These are phyloP conservation scores for Halisarca cf. caerulea DNA, from an alignment of 37 sponge, comb jelly and placozoan genomes.

Conservation along the genomic window DNA sequence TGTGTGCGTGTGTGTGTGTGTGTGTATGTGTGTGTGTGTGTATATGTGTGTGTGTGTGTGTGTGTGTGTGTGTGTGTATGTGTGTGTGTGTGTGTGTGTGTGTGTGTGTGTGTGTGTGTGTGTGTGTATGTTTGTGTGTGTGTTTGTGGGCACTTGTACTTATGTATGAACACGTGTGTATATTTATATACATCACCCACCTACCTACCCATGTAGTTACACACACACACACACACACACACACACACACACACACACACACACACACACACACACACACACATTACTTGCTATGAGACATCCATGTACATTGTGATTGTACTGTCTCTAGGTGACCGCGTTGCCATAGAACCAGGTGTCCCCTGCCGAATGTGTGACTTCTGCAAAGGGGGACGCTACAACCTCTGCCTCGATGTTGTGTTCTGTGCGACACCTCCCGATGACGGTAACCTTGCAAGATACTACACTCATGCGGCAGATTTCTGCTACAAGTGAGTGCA, in stretches of 20 bases:
- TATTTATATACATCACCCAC: too few relatives aligned
- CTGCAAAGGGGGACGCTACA: slow-evolving; percentile 90
- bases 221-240: not conserved
- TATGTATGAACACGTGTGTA: too few relatives aligned
- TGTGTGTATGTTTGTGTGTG: too few relatives aligned
- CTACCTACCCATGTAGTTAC: not conserved
- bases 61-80: not conserved
- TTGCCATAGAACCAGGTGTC: slow-evolving; percentile 95
- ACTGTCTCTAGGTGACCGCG: slow-evolving; percentile 75
- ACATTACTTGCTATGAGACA: too few relatives aligned
- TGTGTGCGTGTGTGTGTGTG: too few relatives aligned
- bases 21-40: too few relatives aligned
- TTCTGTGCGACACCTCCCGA: slow-evolving; percentile 97
- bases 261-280: slow-evolving; percentile 17
- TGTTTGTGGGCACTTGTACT: too few relatives aligned
- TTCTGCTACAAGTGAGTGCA: slow-evolving; percentile 90
- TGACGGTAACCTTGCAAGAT: slow-evolving; percentile 84
- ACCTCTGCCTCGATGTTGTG: slow-evolving; percentile 92
- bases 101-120: too few relatives aligned
- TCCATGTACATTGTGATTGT: not conserved
- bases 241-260: slow-evolving; percentile 19
- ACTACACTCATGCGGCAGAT: slow-evolving; percentile 90
- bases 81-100: too few relatives aligned
- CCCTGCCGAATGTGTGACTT: slow-evolving; percentile 83
- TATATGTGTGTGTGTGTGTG: too few relatives aligned